Evolutionary conservation across 2,888 invertebrate species (phyloP), one percentile per base, ranked within the genome.

Genomic region (Syrphus vitripennis): DNA sequence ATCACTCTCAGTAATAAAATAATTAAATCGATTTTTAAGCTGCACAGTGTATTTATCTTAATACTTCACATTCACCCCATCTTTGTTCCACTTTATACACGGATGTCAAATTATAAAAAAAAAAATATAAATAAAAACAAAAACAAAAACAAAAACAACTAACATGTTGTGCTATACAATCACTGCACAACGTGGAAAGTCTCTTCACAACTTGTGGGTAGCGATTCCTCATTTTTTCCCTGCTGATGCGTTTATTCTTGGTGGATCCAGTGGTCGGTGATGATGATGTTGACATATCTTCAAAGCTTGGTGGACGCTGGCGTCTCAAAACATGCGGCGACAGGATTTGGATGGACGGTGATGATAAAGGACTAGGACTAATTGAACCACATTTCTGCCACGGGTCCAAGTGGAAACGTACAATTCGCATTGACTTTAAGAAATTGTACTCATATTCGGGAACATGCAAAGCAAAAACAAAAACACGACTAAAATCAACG

Each of bases 151-250:
- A 80, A 21, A 0, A 29, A 40, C 42, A 70, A 78, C 83, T 80
- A 89, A 94, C 95, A 93, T 94, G 93, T 88, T 92, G 90, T 48
- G 94, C 93, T 57, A 95, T 92, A 74, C 94, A 91, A 89, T 94
- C 93, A 90, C 95, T 91, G 89, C 95, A 94, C 40, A 95, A 89
- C 57, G 93, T 93, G 87, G 94, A 94, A 31, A 94, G 90, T 6
- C 91, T 91, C 50, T 93, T 92, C 50, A 94, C 92, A 31, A 91
- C 89, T 79, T 91, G 89, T n/a, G 92, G 92, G 80, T 94, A 93
- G 88, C 93, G 93, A 87, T 90, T 90, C 80, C 92, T 90, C 79
- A 90, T 88, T 87, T 91, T 90, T 31, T 91, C 90, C 84, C 82
- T 74, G 31, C 40, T 74, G 34, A 59, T 75, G 2, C 74, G 84